Percentiles rank a stretch among this genome's conserved stretches.
phyloP scores from a whole-genome alignment of 2,888 invertebrate genomes.

The Cheiracanthium punctorium region DNA sequence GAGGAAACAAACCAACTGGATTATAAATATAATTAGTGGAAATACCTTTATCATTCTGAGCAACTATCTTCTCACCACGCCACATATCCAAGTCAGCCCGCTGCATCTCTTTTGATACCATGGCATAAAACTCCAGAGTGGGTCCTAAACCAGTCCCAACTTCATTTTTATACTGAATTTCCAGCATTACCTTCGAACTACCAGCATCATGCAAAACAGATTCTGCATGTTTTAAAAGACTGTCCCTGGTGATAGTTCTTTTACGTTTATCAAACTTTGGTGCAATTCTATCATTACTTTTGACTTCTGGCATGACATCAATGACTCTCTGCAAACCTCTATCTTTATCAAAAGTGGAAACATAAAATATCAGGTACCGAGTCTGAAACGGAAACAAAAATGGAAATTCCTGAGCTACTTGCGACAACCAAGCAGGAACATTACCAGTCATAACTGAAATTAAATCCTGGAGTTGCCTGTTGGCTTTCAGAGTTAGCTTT shows the following conservation, averaged over 20 bases:
- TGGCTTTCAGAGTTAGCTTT: constrained; percentile 97
- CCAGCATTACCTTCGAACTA: constrained; percentile 91
- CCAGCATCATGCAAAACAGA: constrained; percentile 95
- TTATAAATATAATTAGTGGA: constrained; percentile 81
- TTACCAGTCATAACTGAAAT: constrained; percentile 98
- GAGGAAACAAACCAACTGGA: constrained; percentile 91
- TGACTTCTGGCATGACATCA: constrained; percentile 92
- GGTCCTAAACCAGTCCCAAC: constrained; percentile 82
- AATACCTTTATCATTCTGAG: constrained; percentile 29
- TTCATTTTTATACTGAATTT: constrained; percentile 85
- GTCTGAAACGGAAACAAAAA: constrained; percentile 99
- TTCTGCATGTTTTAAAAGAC: constrained; percentile 95
- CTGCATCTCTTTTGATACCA: constrained; percentile 95
- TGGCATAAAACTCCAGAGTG: constrained; percentile 98
- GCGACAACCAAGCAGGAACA: constrained; percentile 95
- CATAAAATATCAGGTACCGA: constrained; percentile 95
- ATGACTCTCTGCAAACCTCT: constrained; percentile 95
- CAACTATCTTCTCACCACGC: constrained; percentile 82
- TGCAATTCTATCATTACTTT: constrained; percentile 80
- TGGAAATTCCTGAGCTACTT: constrained; percentile 90
- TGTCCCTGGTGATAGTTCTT: constrained; percentile 81
- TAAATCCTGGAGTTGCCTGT: constrained; percentile 97
- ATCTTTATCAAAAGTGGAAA: constrained; percentile 97
- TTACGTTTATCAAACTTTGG: constrained; percentile 94
- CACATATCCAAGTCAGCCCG: constrained; percentile 94